Evolutionary conservation across 2,888 invertebrate species (phyloP), one percentile per base, ranked within the genome.

Genomic region (Matsumyia berberina): DNA sequence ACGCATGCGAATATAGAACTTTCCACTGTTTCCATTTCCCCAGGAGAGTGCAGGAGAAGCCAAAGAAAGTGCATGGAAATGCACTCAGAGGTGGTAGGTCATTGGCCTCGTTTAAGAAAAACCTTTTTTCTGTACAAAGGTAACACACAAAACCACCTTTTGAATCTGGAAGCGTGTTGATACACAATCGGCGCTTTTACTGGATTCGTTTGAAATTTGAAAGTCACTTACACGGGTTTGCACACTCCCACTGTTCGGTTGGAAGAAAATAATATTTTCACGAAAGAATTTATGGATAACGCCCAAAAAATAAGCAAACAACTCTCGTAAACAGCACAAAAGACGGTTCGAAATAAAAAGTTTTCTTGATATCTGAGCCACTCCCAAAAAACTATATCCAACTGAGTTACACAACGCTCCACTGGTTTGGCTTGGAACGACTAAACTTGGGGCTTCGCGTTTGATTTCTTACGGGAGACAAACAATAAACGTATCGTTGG

Each of bases 1-100:
- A 66, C 29, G 73, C 83, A 83, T 78, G 83, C 69, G 83, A 78
- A 53, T 69, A 8, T 44, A 79, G 78, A 83, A 78, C 81, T 83
- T 83, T 82, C 78, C 58, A 86, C 58, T 39, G 46, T 37, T 37
- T 53, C n/a, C 74, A 55, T 24, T 64, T 69, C 39, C 46, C 39
- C 42, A n/a, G n/a, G n/a, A n/a, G n/a, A n/a, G n/a, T 31, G 60
- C 55, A 62, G 31, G 62, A 67, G 85, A 85, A 85, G 85, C 85
- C 85, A 85, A 80, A 80, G 85, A 85, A 85, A 85, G 85, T 85
- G 80, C 70, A 74, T 79, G 55, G 4, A 72, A 79, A 64, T 73
- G 67, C 73, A 83, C 46, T 55, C 66, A 49, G 46, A 55, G 57
- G 78, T 66, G 74, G 69, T 55, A 60, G 85, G 79, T 85, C 85